phyloP scores from a whole-genome alignment of 2,888 invertebrate species.

The Ochropacha duplaris region DNA sequence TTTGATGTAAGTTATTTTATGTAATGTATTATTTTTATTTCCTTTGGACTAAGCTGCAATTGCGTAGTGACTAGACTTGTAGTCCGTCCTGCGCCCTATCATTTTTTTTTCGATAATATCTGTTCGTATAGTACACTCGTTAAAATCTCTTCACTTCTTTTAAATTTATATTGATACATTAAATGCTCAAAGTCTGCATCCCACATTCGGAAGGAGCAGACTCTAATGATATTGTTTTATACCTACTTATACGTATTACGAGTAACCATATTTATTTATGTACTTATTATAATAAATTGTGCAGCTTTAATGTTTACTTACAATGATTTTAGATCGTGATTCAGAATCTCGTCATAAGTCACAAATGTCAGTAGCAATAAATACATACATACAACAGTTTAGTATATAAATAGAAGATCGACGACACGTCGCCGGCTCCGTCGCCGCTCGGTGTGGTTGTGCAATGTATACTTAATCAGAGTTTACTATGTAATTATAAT shows the following conservation, averaged over 20 bases:
- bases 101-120: slow-evolving; percentile 51
- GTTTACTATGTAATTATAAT: slow-evolving; percentile 36
- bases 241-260: slow-evolving; percentile 59
- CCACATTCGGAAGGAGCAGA: slow-evolving; percentile 52
- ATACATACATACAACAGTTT: slow-evolving; percentile 63
- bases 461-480: slow-evolving; percentile 66
- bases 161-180: slow-evolving; percentile 58
- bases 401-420: slow-evolving; percentile 57
- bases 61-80: slow-evolving; percentile 45
- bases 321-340: slow-evolving; percentile 82
- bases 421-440: slow-evolving; percentile 41
- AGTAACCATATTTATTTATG: slow-evolving; percentile 77
- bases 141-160: slow-evolving; percentile 67
- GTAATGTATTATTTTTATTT: slow-evolving; percentile 59
- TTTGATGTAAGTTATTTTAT: slow-evolving; percentile 48
- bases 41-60: slow-evolving; percentile 47
- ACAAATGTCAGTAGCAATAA: slow-evolving; percentile 81
- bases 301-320: slow-evolving; percentile 83
- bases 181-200: slow-evolving; percentile 75
- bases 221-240: slow-evolving; percentile 68
- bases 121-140: slow-evolving; percentile 68
- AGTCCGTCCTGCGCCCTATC: slow-evolving; percentile 44
- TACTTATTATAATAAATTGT: slow-evolving; percentile 79
- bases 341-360: slow-evolving; percentile 83
- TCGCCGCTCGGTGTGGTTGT: slow-evolving; percentile 45